phyloP scores from a whole-genome alignment of 23 tunicate species.

The Botrylloides violaceus region DNA sequence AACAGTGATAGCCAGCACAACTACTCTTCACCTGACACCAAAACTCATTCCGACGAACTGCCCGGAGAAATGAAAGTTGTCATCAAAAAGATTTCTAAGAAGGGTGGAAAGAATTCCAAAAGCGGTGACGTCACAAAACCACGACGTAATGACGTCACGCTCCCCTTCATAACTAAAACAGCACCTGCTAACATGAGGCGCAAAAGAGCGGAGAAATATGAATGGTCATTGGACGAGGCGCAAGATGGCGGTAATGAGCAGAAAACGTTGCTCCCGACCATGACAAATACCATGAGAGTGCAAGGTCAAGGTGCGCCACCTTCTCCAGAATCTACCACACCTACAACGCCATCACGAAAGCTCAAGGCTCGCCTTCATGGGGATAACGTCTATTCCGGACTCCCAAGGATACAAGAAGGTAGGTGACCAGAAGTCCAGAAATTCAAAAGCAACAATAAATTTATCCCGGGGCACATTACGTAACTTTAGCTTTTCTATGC shows the following conservation, averaged over 20 bases:
- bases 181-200: neutral
- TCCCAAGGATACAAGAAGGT: slow-evolving; percentile 27
- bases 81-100: slow-evolving; percentile 7
- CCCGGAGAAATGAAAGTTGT: slow-evolving; percentile 30
- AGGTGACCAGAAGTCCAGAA: no score
- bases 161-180: slow-evolving; percentile 13
- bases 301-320: neutral
- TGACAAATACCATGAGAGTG: neutral
- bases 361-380: slow-evolving; percentile 5
- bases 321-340: neutral
- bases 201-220: neutral
- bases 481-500: no score
- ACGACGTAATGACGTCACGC: neutral
- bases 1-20: neutral
- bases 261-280: neutral
- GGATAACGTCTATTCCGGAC: slow-evolving; percentile 1
- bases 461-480: no score
- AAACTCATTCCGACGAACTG: slow-evolving; percentile 24
- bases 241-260: neutral
- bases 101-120: neutral
- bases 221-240: slow-evolving; percentile 13
- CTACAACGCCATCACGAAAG: neutral
- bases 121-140: neutral
- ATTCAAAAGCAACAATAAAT: no score
- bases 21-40: slow-evolving; percentile 3